Percentiles rank a stretch among this genome's conserved stretches.
Evolutionary conservation across 2,797 vertebrate species (phyloP).

Genomic region (Girardinus metallicus): DNA sequence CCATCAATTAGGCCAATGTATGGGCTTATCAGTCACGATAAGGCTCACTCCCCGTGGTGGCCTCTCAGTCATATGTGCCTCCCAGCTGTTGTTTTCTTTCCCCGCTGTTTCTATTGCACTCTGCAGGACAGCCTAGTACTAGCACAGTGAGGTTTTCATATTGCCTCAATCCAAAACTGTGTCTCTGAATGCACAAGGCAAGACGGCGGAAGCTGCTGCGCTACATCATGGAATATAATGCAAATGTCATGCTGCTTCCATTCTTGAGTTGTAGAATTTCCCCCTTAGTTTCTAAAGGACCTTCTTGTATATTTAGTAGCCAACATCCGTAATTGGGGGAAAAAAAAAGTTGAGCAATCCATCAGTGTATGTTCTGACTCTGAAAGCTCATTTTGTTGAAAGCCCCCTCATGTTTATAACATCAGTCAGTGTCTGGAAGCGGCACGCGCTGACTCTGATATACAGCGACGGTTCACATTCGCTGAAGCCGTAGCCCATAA

Average conservation of each 20-base stretch:
- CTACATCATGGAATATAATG: neutral
- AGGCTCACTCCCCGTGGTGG: slow-evolving; percentile 48
- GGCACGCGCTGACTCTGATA: slow-evolving; percentile 32
- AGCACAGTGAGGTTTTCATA: slow-evolving; percentile 22
- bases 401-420: slow-evolving; percentile 55
- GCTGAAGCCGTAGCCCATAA: slow-evolving; percentile 32
- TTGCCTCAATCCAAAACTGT: slow-evolving; percentile 3
- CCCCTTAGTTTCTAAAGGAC: slow-evolving; percentile 15
- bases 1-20: slow-evolving; percentile 71
- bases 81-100: slow-evolving; percentile 53
- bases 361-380: slow-evolving; percentile 50
- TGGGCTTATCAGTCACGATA: slow-evolving; percentile 76
- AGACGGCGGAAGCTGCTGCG: no score
- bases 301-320: neutral
- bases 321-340: slow-evolving; percentile 32
- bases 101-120: slow-evolving; percentile 13
- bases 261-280: slow-evolving; percentile 27
- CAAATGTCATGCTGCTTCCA: neutral
- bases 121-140: slow-evolving; percentile 8
- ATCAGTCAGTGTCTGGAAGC: slow-evolving; percentile 54
- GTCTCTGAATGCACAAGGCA: neutral
- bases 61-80: slow-evolving; percentile 56
- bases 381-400: slow-evolving; percentile 70
- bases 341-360: slow-evolving; percentile 54
- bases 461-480: slow-evolving; percentile 38